Conservation (phyloP, 37 sponge, comb jelly and placozoan species). For the Diacarnus erythraeanus region DNA sequence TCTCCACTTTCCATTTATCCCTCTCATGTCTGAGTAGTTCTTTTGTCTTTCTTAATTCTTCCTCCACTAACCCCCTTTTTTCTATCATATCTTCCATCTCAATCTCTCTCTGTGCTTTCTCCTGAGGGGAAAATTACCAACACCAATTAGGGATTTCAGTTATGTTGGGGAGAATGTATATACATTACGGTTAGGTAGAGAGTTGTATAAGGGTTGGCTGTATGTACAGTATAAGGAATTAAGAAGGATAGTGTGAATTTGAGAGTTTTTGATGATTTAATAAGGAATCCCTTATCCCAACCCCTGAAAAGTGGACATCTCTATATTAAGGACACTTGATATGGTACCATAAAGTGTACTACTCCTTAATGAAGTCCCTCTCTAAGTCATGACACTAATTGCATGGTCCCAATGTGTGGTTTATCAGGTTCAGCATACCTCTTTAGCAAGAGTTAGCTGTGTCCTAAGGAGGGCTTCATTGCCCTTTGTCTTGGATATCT, state of each 20-base stretch:
- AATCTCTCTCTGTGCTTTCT: not conserved
- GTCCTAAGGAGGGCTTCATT: constrained; percentile 10
- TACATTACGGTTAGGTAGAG: too few relatives aligned
- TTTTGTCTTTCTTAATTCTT: constrained; percentile 29
- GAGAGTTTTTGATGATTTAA: too few relatives aligned
- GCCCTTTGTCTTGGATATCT: not conserved
- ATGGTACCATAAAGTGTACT: too few relatives aligned
- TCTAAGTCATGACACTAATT: too few relatives aligned
- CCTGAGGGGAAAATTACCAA: constrained; percentile 6
- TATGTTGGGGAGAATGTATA: too few relatives aligned
- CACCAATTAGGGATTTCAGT: too few relatives aligned
- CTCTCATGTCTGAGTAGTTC: constrained; percentile 33
- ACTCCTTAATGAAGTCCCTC: too few relatives aligned
- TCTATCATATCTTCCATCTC: not conserved
- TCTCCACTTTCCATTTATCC: constrained; percentile 21
- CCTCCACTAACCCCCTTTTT: not conserved
- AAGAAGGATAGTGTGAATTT: not conserved
- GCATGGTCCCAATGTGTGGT: too few relatives aligned
- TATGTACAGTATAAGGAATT: not conserved
- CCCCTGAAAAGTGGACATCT: too few relatives aligned
- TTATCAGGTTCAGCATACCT: constrained; percentile 2
- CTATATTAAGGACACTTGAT: too few relatives aligned
- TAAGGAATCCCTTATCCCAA: too few relatives aligned
- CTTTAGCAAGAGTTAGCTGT: constrained; percentile 9
- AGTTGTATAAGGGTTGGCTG: not conserved